These are phyloP conservation scores for Agonopterix subpropinquella DNA, from an alignment of 2,888 invertebrate species.

Conservation along the genomic window DNA sequence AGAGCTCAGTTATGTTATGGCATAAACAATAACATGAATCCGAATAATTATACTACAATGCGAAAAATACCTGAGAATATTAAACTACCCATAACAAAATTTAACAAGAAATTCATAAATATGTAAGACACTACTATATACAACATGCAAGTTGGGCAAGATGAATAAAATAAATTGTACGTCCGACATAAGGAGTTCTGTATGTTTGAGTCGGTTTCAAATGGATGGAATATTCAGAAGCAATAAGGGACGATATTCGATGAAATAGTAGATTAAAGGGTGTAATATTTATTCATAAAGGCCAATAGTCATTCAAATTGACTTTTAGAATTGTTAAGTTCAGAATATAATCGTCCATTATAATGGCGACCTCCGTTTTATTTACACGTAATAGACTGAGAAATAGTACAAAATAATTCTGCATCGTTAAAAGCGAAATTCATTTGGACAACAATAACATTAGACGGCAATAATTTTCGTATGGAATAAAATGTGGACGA, in stretches of 20 bases:
- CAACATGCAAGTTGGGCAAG: slow-evolving; percentile 70
- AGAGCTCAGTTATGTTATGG: slow-evolving; percentile 25
- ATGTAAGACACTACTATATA: slow-evolving; percentile 57
- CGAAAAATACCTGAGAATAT: slow-evolving; percentile 37
- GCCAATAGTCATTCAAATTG: slow-evolving; percentile 48
- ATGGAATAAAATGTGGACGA: slow-evolving; percentile 71
- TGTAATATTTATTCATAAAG: slow-evolving; percentile 39
- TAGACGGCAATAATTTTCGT: slow-evolving; percentile 65
- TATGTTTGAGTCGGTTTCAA: slow-evolving; percentile 7
- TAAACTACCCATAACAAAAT: slow-evolving; percentile 65
- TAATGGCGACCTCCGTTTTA: slow-evolving; percentile 4
- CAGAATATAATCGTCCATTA: slow-evolving; percentile 10
- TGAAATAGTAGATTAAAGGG: slow-evolving; percentile 35
- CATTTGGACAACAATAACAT: slow-evolving; percentile 59
- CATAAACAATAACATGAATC: slow-evolving; percentile 21
- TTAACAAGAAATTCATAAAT: slow-evolving; percentile 64
- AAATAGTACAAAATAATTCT: slow-evolving; percentile 39
- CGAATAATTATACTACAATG: slow-evolving; percentile 27
- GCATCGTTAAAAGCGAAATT: slow-evolving; percentile 45
- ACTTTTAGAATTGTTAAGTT: slow-evolving; percentile 35
- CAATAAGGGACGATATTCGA: slow-evolving; percentile 52
- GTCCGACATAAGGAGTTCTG: slow-evolving; percentile 43
- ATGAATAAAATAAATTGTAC: slow-evolving; percentile 54
- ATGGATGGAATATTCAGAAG: slow-evolving; percentile 66
- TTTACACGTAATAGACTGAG: slow-evolving; percentile 17